A percentile compares a stretch with the other conserved stretches of the same genome.
Conservation (phyloP, 1,140 invertebrate species). For the Uloborus diversus region DNA sequence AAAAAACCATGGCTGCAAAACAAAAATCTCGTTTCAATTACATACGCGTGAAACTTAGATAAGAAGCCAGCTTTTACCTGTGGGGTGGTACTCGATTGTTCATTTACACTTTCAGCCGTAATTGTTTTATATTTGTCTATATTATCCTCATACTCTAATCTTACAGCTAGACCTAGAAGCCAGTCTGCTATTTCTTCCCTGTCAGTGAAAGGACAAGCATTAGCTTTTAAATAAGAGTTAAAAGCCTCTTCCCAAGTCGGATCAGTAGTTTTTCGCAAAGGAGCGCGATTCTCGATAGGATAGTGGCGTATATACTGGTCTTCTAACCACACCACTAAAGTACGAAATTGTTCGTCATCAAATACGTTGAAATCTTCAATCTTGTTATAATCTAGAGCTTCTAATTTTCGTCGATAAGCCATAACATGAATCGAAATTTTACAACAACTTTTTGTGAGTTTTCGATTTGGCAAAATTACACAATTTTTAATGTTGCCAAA, state of each 20-base stretch:
- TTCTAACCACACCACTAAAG: slow-evolving; percentile 88
- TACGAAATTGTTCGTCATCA: slow-evolving; percentile 76
- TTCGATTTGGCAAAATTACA: no score
- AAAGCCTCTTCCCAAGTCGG: slow-evolving; percentile 78
- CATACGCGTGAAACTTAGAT: no score
- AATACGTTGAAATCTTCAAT: slow-evolving; percentile 46
- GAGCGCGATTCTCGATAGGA: slow-evolving; percentile 81
- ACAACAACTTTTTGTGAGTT: no score
- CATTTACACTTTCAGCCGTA: slow-evolving; percentile 70
- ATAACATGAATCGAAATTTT: no score
- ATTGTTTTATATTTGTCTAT: slow-evolving; percentile 77
- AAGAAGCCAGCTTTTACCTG: no score
- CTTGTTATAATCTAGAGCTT: slow-evolving; percentile 51
- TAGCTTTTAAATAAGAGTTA: slow-evolving; percentile 75
- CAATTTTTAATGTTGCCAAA: no score
- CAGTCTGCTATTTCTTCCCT: slow-evolving; percentile 77
- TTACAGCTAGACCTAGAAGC: slow-evolving; percentile 83
- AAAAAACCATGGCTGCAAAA: no score
- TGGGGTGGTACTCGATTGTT: slow-evolving; percentile 71
- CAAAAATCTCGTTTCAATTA: no score
- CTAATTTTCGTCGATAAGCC: slow-evolving; percentile 49
- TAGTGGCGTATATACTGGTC: slow-evolving; percentile 93
- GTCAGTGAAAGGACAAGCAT: slow-evolving; percentile 74
- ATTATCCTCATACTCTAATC: slow-evolving; percentile 84
- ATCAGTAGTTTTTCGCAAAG: slow-evolving; percentile 73